phyloP scores from a whole-genome alignment of 2,888 invertebrate species.

The Scrobipalpa costella region DNA sequence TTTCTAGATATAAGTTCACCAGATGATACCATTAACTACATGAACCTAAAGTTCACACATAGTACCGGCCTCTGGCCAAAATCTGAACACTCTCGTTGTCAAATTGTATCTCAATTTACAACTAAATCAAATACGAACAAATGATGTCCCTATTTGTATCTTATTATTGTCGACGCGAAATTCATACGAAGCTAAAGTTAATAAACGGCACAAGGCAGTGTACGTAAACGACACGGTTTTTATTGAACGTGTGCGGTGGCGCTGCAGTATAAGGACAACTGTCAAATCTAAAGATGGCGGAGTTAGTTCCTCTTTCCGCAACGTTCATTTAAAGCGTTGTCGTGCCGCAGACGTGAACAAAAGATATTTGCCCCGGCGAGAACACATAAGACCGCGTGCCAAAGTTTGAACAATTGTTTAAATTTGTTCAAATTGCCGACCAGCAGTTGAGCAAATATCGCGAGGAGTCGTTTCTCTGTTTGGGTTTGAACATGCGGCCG shows the following conservation, averaged over 20 bases:
- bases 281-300: too few relatives aligned
- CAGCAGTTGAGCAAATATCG: constrained; percentile 25
- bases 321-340: too few relatives aligned
- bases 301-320: too few relatives aligned
- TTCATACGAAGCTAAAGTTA: background rate
- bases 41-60: too few relatives aligned
- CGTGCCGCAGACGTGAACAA: constrained; percentile 6
- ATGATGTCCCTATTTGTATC: background rate
- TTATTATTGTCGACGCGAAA: background rate
- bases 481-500: constrained; percentile 8
- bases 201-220: constrained; percentile 8
- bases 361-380: constrained; percentile 9
- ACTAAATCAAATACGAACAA: background rate
- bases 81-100: too few relatives aligned
- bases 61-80: too few relatives aligned
- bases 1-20: too few relatives aligned
- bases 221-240: background rate
- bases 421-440: constrained; percentile 33
- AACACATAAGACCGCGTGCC: constrained; percentile 31
- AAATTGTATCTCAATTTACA: background rate
- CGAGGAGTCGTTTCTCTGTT: constrained; percentile 15
- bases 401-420: constrained; percentile 33
- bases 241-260: too few relatives aligned
- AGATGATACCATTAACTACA: too few relatives aligned
- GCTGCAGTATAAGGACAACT: too few relatives aligned